These are phyloP conservation scores for Kradibia gibbosae DNA, from an alignment of 1,140 invertebrate genomes.

Conservation along the genomic window DNA sequence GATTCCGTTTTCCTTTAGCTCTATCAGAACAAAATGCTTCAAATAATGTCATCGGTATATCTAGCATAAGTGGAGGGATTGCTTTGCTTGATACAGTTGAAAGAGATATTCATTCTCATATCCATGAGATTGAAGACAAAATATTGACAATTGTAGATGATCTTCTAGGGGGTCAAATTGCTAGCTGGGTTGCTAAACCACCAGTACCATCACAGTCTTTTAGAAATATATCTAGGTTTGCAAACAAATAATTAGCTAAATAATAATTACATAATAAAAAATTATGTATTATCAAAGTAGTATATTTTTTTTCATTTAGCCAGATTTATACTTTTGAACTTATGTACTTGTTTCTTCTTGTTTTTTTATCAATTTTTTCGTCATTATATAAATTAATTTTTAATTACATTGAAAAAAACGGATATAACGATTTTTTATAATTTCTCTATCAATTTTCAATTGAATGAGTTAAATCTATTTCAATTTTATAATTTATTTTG, in stretches of 20 bases:
- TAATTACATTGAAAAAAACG: too few species aligned
- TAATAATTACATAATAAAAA: too few species aligned
- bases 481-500: too few species aligned
- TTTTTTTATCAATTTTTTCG: neutral
- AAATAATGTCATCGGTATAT: conserved; percentile 60
- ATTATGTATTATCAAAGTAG: neutral
- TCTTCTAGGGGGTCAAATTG: conserved; percentile 83
- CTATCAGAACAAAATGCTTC: conserved; percentile 64
- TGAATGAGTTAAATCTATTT: too few species aligned
- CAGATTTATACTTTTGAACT: neutral
- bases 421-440: too few species aligned
- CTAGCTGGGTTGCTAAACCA: conserved; percentile 92
- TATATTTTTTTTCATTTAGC: neutral
- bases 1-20: conserved; percentile 52
- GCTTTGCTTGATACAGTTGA: conserved; percentile 78
- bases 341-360: neutral
- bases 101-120: conserved; percentile 89
- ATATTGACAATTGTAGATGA: conserved; percentile 91
- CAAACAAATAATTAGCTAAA: neutral
- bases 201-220: conserved; percentile 95
- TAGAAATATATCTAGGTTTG: conserved; percentile 85
- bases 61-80: conserved; percentile 64
- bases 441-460: too few species aligned
- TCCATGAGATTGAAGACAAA: conserved; percentile 93
- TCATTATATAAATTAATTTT: too few species aligned